Evolutionary conservation across 2,888 invertebrate genomes (phyloP).

Genomic region (Coelogynopora nodosa): DNA sequence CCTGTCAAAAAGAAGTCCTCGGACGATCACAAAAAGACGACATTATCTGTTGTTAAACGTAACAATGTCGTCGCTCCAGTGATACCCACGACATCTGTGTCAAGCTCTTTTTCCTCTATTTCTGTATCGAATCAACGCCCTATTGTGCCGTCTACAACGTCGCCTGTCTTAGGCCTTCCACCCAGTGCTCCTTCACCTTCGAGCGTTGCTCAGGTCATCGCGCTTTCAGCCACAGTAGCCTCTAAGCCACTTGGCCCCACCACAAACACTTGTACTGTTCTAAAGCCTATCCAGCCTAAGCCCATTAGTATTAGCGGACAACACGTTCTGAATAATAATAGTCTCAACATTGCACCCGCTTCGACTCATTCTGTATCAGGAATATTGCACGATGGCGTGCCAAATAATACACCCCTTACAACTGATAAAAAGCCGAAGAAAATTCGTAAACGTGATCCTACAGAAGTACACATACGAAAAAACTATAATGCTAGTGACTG

Average conservation of each 20-base stretch:
- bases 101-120: neutral
- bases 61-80: neutral
- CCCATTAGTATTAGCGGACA: neutral
- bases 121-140: slow-evolving; percentile 26
- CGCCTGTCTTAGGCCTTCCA: neutral
- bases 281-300: slow-evolving; percentile 39
- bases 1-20: neutral
- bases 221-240: neutral
- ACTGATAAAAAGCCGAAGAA: neutral
- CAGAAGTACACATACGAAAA: neutral
- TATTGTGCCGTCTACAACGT: slow-evolving; percentile 15
- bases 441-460: neutral
- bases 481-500: neutral
- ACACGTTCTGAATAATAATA: neutral
- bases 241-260: neutral
- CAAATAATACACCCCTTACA: neutral
- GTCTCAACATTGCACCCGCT: neutral
- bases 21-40: neutral
- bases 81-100: neutral
- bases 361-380: neutral
- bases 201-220: neutral
- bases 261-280: neutral
- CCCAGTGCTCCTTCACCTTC: neutral
- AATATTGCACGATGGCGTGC: neutral
- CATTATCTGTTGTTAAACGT: neutral